These are phyloP conservation scores for Cassiopea andromeda DNA, from an alignment of 30 jellyfish, hydroid and myxozoan species.

Conservation along the genomic window DNA sequence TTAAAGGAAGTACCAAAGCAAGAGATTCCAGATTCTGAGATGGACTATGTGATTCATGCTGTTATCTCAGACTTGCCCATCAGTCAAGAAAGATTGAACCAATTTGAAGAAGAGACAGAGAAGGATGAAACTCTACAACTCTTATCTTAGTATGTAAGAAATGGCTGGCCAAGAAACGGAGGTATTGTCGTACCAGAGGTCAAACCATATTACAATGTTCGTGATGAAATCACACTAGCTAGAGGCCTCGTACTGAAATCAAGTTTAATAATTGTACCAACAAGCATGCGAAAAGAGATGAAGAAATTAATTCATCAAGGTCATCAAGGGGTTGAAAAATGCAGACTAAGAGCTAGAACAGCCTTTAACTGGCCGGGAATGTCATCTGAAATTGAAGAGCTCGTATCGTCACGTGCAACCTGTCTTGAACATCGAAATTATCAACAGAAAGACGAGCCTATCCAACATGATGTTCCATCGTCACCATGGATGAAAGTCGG, in stretches of 20 bases:
- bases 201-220: slow-evolving; percentile 30
- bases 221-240: slow-evolving; percentile 41
- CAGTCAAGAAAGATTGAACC: slow-evolving; percentile 49
- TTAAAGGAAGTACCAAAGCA: slow-evolving; percentile 6
- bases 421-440: slow-evolving; percentile 42
- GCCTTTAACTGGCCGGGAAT: slow-evolving; percentile 21
- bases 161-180: slow-evolving; percentile 45
- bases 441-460: slow-evolving; percentile 15
- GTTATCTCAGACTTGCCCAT: slow-evolving; percentile 53
- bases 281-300: slow-evolving; percentile 31
- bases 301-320: slow-evolving; percentile 32
- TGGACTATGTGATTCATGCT: slow-evolving; percentile 46
- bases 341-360: slow-evolving; percentile 52
- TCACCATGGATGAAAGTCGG: too few relatives aligned
- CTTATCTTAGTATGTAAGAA: slow-evolving; percentile 7
- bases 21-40: slow-evolving; percentile 55
- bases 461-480: too few relatives aligned
- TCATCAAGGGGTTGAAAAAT: slow-evolving; percentile 56
- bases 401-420: slow-evolving; percentile 16
- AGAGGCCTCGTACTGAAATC: slow-evolving; percentile 31
- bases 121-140: slow-evolving; percentile 33
- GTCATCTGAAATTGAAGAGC: slow-evolving; percentile 41
- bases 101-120: slow-evolving; percentile 44
- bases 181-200: neutral
- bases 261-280: slow-evolving; percentile 17